Conservation (phyloP, 2,888 invertebrate species). For the Eilema caniola region DNA sequence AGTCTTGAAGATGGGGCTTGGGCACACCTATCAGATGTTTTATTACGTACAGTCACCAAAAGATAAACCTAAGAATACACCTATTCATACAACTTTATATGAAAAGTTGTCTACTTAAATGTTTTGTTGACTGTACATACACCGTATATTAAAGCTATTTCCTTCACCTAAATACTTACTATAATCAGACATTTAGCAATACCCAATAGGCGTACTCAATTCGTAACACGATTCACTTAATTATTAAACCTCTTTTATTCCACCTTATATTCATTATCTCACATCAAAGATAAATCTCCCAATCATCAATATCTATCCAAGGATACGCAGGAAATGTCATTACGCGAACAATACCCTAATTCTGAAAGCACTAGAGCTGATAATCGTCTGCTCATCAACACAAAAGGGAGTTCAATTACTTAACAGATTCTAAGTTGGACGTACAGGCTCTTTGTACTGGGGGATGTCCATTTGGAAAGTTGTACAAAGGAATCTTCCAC, state of each 20-base stretch:
- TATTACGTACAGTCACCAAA: too few relatives aligned
- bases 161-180: too few relatives aligned
- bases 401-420: conserved; percentile 58
- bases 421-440: conserved; percentile 54
- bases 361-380: conserved; percentile 27
- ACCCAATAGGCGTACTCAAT: neutral
- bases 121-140: too few relatives aligned
- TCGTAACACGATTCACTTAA: conserved; percentile 24
- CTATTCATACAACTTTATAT: too few relatives aligned
- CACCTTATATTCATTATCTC: conserved; percentile 37
- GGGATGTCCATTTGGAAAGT: conserved; percentile 58
- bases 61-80: too few relatives aligned
- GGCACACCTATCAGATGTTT: too few relatives aligned
- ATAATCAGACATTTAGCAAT: neutral
- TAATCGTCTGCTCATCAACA: conserved; percentile 48
- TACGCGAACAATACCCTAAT: conserved; percentile 34
- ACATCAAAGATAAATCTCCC: conserved; percentile 45
- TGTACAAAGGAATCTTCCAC: conserved; percentile 52
- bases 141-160: too few relatives aligned
- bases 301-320: conserved; percentile 48
- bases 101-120: too few relatives aligned
- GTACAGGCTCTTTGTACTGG: conserved; percentile 50
- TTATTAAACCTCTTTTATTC: conserved; percentile 35
- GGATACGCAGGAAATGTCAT: conserved; percentile 16
- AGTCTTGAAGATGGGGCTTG: too few relatives aligned